Evolutionary conservation across 1,140 invertebrate genomes (phyloP).

Genomic region (Halyomorpha halys): DNA sequence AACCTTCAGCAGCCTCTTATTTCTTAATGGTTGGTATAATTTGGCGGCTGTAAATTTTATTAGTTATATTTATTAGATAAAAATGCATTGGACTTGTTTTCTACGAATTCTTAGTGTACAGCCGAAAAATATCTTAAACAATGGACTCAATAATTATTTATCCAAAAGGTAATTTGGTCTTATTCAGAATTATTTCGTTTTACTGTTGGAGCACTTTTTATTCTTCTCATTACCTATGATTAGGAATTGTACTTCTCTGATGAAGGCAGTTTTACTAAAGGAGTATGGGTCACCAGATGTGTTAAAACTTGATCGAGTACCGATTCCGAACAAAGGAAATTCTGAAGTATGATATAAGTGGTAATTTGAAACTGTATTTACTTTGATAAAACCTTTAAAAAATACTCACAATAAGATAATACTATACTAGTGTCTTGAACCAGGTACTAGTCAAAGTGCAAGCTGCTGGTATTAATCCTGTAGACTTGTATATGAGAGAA

Average conservation of each 20-base stretch:
- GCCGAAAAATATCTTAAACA: no score
- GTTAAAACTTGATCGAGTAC: constrained; percentile 17
- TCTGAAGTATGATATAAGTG: constrained; percentile 25
- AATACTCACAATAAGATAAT: not conserved
- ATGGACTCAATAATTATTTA: no score
- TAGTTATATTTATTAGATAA: no score
- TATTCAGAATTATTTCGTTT: no score
- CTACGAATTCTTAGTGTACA: no score
- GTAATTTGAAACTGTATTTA: not conserved
- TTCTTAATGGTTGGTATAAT: no score
- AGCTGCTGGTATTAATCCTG: constrained; percentile 46
- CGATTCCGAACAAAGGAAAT: constrained; percentile 15
- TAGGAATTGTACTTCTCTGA: constrained; percentile 6
- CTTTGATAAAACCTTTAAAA: not conserved
- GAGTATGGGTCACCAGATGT: constrained; percentile 20
- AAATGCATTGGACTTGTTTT: no score
- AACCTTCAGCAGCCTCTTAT: no score
- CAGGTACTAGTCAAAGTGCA: constrained; percentile 43
- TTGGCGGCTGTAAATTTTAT: no score
- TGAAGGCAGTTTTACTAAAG: constrained; percentile 21
- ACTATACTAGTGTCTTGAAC: not conserved
- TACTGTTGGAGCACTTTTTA: no score
- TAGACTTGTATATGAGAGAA: constrained; percentile 48
- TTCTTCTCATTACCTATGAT: not conserved
- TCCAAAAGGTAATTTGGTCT: no score